Conservation (phyloP, 2,888 invertebrate genomes). For the Sympetrum striolatum region DNA sequence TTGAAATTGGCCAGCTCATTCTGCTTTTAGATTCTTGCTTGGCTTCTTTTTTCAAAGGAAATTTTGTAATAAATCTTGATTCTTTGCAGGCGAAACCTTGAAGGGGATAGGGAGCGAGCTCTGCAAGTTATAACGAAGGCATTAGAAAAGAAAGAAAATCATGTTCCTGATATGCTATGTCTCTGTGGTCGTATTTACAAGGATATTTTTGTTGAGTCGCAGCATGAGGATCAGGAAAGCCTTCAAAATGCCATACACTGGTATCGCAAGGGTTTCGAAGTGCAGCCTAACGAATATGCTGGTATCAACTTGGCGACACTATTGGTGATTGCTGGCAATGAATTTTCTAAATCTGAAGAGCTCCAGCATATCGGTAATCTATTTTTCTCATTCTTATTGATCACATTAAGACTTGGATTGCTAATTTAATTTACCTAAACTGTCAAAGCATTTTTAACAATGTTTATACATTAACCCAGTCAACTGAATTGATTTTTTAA, state of each 20-base stretch:
- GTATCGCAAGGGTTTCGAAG: conserved; percentile 97
- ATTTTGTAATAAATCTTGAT: conserved; percentile 46
- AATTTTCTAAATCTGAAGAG: conserved; percentile 90
- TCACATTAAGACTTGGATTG: no score
- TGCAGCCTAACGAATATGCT: conserved; percentile 98
- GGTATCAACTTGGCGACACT: conserved; percentile 98
- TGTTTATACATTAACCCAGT: no score
- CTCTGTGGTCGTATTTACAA: conserved; percentile 97
- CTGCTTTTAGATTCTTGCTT: no score
- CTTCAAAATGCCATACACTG: conserved; percentile 93
- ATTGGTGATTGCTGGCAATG: conserved; percentile 94
- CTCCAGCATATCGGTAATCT: conserved; percentile 82
- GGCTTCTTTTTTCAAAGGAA: not conserved
- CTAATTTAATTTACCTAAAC: no score
- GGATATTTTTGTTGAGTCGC: conserved; percentile 96
- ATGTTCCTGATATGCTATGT: conserved; percentile 96
- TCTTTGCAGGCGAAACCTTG: conserved; percentile 78
- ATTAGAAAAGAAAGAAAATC: conserved; percentile 90
- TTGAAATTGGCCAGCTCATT: no score
- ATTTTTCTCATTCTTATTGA: not conserved
- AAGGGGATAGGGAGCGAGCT: conserved; percentile 94
- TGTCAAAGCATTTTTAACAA: no score
- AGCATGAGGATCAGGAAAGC: conserved; percentile 86
- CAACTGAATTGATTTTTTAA: no score
- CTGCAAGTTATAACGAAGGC: conserved; percentile 90